Evolutionary conservation across 2,113 vertebrate genomes (phyloP).

Genomic region (Manacus vitellinus): DNA sequence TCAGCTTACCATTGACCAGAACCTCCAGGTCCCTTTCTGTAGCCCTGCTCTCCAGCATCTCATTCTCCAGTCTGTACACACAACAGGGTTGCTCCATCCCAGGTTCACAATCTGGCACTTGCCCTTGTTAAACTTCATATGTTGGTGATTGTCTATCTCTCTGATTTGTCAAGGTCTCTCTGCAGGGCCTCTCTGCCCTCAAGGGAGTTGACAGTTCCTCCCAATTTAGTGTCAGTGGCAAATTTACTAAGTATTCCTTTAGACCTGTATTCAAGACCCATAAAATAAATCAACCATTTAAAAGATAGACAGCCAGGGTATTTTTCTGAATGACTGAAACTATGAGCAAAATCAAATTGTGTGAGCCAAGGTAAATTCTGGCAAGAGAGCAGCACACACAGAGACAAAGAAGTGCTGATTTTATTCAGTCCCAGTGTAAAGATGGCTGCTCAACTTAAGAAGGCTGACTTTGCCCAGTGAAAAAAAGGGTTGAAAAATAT

Average conservation of each 20-base stretch:
- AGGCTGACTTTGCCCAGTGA: not conserved
- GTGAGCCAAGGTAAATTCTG: not conserved
- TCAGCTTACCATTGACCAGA: accelerated
- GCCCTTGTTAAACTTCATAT: not conserved
- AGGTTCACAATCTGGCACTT: not conserved
- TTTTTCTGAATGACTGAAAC: not conserved
- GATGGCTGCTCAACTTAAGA: not conserved
- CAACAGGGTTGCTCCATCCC: not conserved
- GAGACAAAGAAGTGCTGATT: not conserved
- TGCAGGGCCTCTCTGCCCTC: not conserved
- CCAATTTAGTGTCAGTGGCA: not conserved
- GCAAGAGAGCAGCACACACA: not conserved
- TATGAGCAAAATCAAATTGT: not conserved
- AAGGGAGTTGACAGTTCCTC: accelerated
- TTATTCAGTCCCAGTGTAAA: not conserved
- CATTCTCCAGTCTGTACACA: not conserved
- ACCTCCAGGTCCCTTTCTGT: not conserved
- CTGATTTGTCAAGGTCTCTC: accelerated
- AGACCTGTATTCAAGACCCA: not conserved
- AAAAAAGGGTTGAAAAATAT: conserved; percentile 2
- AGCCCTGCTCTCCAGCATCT: not conserved
- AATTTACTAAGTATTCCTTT: not conserved
- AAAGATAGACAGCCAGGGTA: not conserved
- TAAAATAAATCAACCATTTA: not conserved
- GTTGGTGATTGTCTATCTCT: not conserved